Evolutionary conservation across 2,888 invertebrate genomes (phyloP).

Genomic region (Rotaria macrura): DNA sequence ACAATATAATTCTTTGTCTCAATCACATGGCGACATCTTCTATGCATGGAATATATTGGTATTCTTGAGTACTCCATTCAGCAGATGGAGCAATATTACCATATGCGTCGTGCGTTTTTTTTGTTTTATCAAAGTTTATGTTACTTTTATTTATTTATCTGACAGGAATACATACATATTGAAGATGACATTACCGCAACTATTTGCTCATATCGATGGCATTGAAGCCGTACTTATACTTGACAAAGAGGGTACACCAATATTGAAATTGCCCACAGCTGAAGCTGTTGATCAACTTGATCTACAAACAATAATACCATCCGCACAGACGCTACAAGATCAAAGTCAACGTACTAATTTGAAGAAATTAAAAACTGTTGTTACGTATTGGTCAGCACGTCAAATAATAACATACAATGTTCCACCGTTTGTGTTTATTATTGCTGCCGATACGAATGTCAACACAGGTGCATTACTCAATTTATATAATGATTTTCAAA

Average conservation of each 20-base stretch:
- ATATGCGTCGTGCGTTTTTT: background rate
- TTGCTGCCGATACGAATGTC: slow-evolving; percentile 13
- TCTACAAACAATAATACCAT: background rate
- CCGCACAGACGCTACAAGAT: background rate
- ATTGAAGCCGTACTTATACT: slow-evolving; percentile 12
- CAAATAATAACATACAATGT: slow-evolving; percentile 10
- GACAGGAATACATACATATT: background rate
- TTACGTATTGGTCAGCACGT: background rate
- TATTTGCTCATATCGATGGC: slow-evolving; percentile 15
- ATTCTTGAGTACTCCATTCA: background rate
- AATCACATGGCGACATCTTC: background rate
- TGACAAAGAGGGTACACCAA: background rate
- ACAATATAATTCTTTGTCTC: no score
- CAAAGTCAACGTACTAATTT: slow-evolving; percentile 15
- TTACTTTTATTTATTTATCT: background rate
- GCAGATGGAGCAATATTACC: background rate
- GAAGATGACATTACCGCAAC: background rate
- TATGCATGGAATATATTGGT: background rate
- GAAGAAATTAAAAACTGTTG: background rate
- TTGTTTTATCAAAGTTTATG: background rate
- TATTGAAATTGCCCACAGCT: background rate
- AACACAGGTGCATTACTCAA: background rate
- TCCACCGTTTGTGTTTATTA: background rate
- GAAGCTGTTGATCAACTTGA: background rate
- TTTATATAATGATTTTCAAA: background rate